Evolutionary conservation across 2,113 vertebrate species (phyloP).

Genomic region (Menura novaehollandiae): DNA sequence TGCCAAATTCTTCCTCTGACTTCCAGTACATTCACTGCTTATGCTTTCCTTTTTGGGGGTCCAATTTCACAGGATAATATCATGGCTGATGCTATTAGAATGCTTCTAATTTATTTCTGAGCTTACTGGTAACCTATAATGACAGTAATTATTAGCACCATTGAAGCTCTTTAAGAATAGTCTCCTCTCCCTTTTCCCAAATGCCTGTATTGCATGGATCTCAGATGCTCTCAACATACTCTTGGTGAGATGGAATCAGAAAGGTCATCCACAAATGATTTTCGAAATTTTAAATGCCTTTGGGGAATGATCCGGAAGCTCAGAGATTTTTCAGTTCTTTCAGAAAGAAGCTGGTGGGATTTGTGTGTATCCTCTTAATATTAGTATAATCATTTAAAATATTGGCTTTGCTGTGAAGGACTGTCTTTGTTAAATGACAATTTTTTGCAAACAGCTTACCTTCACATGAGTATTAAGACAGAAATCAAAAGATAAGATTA

Average conservation of each 20-base stretch:
- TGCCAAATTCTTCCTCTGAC: slow-evolving; percentile 10
- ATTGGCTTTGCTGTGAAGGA: neutral
- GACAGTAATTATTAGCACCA: neutral
- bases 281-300: neutral
- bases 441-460: neutral
- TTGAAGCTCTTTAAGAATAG: neutral
- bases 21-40: slow-evolving; percentile 38
- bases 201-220: neutral
- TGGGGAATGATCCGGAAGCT: neutral
- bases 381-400: neutral
- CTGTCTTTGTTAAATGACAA: neutral
- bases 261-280: neutral
- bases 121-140: neutral
- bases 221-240: neutral
- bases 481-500: neutral
- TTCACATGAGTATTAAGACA: neutral
- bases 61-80: neutral
- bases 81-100: slow-evolving; percentile 17
- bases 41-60: neutral
- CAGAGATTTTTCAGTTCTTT: neutral
- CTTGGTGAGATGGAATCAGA: neutral
- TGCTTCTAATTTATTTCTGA: slow-evolving; percentile 35
- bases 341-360: neutral
- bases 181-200: neutral
- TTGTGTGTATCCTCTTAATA: neutral